These are phyloP conservation scores for Mugil cephalus DNA, from an alignment of 2,113 vertebrate species.

Conservation along the genomic window DNA sequence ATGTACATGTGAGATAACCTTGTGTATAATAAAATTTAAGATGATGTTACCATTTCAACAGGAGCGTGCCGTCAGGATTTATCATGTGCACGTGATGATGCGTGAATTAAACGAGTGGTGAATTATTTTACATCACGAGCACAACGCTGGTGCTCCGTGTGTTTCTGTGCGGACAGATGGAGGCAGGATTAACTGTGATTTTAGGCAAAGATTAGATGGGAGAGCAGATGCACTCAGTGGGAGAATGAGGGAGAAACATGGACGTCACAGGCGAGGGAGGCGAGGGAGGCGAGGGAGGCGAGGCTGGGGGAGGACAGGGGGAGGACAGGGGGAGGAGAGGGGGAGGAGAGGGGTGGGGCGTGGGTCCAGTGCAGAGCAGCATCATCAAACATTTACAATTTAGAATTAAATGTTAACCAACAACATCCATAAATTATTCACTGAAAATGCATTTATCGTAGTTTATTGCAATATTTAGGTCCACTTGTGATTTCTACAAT, in stretches of 20 bases:
- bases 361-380: not conserved
- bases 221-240: conserved; percentile 86
- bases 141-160: conserved; percentile 54
- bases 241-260: conserved; percentile 72
- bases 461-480: no score
- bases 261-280: conserved; percentile 53
- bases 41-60: conserved; percentile 39
- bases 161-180: conserved; percentile 80
- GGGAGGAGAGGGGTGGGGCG: conserved; percentile 7
- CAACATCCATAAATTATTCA: no score
- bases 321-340: no score
- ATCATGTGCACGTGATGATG: conserved; percentile 30
- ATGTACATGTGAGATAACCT: conserved; percentile 81
- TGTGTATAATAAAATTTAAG: conserved; percentile 81
- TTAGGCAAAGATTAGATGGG: conserved; percentile 86
- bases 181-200: conserved; percentile 85
- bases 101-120: conserved; percentile 18
- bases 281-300: conserved; percentile 40
- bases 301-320: conserved; percentile 38
- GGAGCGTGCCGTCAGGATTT: conserved; percentile 29
- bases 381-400: not conserved
- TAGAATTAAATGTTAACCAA: not conserved
- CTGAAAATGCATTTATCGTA: not conserved
- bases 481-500: no score
- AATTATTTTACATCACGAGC: conserved; percentile 31